These are phyloP conservation scores for Harpalus rufipes DNA, from an alignment of 2,888 invertebrate genomes.

Conservation along the genomic window DNA sequence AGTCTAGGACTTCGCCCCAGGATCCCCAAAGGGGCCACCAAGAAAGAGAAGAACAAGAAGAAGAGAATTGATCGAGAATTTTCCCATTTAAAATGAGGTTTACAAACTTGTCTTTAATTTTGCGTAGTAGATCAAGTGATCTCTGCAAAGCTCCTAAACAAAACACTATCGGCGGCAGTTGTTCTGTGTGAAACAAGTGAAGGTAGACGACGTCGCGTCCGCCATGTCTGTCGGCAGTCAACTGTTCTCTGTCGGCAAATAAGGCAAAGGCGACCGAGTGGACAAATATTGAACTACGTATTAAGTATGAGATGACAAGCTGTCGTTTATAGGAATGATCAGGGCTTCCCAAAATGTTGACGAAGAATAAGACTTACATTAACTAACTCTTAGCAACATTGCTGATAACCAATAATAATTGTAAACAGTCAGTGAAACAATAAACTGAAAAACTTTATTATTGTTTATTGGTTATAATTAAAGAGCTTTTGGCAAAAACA, in stretches of 20 bases:
- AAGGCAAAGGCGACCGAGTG: constrained; percentile 49
- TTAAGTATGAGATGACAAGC: constrained; percentile 52
- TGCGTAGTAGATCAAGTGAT: no score
- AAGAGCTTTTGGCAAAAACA: no score
- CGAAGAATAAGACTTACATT: no score
- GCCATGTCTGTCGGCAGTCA: constrained; percentile 47
- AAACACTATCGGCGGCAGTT: constrained; percentile 3
- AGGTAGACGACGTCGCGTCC: background rate
- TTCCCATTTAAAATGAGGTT: no score
- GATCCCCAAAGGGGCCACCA: constrained; percentile 14
- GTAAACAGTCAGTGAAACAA: no score
- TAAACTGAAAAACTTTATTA: no score
- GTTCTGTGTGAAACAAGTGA: constrained; percentile 13
- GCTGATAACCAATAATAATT: no score
- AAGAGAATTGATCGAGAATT: constrained; percentile 25
- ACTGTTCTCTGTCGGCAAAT: constrained; percentile 52
- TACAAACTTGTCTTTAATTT: no score
- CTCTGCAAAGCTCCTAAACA: constrained; percentile 9
- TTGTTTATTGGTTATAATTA: no score
- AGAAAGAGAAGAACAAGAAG: constrained; percentile 40
- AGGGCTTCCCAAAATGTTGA: constrained; percentile 7
- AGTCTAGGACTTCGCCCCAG: constrained; percentile 63
- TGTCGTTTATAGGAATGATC: constrained; percentile 3
- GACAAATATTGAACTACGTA: constrained; percentile 48
- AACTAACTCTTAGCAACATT: no score